Conservation (phyloP, 2,888 invertebrate species). For the Caenorhabditis panamensis region DNA sequence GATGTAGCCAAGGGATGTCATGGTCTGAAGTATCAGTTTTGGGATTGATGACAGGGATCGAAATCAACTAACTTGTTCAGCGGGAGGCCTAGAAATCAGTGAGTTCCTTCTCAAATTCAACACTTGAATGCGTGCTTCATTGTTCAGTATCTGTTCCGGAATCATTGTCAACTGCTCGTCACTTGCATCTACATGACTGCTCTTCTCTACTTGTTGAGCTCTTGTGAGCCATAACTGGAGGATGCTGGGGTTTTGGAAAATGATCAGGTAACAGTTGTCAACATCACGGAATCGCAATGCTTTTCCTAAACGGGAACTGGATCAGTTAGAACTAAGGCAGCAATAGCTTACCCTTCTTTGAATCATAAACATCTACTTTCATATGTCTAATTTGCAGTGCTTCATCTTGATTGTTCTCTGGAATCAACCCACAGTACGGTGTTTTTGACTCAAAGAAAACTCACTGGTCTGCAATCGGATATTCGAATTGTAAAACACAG, state of each 20-base stretch:
- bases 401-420: constrained; percentile 59
- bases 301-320: not conserved
- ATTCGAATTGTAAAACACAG: constrained; percentile 68
- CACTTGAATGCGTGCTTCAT: constrained; percentile 76
- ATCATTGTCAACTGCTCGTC: constrained; percentile 83
- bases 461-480: constrained; percentile 68
- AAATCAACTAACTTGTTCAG: constrained; percentile 36
- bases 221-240: constrained; percentile 47
- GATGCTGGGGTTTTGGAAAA: constrained; percentile 42
- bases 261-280: constrained; percentile 39
- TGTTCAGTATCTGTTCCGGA: constrained; percentile 82
- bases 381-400: constrained; percentile 42
- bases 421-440: too few species aligned
- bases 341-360: constrained; percentile 28
- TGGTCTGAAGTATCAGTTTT: constrained; percentile 8
- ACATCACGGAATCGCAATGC: constrained; percentile 34
- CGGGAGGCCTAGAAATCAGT: constrained; percentile 68
- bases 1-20: constrained; percentile 82
- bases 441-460: not conserved
- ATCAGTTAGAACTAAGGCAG: too few species aligned
- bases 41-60: too few species aligned
- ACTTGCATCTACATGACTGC: constrained; percentile 81
- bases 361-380: constrained; percentile 48
- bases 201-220: constrained; percentile 57
- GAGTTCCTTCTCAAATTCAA: constrained; percentile 83